Evolutionary conservation across 2,888 invertebrate species (phyloP).

Genomic region (Onthophagus sagittarius): DNA sequence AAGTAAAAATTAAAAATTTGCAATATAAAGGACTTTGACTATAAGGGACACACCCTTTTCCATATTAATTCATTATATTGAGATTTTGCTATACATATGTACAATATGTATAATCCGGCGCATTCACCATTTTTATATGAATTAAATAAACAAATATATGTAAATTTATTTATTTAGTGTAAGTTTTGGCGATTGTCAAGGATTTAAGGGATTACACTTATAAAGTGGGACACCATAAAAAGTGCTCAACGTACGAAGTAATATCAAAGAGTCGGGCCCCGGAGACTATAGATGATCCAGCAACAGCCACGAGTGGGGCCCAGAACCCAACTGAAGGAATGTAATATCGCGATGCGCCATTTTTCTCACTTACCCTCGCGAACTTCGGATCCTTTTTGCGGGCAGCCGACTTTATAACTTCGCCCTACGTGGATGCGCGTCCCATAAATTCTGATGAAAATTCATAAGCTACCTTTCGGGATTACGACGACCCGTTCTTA

Average conservation of each 20-base stretch:
- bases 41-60: too few species aligned
- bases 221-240: slow-evolving; percentile 11
- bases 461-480: not conserved
- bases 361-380: not conserved
- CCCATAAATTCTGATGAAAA: not conserved
- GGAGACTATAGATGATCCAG: not conserved
- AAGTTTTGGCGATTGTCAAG: not conserved
- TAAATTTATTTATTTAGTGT: not conserved
- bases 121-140: too few species aligned
- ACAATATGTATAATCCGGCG: too few species aligned
- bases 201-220: slow-evolving; percentile 2
- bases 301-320: not conserved
- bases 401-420: not conserved
- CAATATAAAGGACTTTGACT: too few species aligned
- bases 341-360: not conserved
- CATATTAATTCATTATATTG: too few species aligned
- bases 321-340: not conserved
- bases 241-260: slow-evolving; percentile 13
- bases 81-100: too few species aligned
- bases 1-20: too few species aligned
- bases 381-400: not conserved
- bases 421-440: not conserved
- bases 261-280: slow-evolving; percentile 16
- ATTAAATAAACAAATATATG: too few species aligned
- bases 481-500: not conserved